A percentile compares a stretch with the other conserved stretches of the same genome.
phyloP scores from a whole-genome alignment of 2,888 invertebrate species.

The Andrena dorsata region DNA sequence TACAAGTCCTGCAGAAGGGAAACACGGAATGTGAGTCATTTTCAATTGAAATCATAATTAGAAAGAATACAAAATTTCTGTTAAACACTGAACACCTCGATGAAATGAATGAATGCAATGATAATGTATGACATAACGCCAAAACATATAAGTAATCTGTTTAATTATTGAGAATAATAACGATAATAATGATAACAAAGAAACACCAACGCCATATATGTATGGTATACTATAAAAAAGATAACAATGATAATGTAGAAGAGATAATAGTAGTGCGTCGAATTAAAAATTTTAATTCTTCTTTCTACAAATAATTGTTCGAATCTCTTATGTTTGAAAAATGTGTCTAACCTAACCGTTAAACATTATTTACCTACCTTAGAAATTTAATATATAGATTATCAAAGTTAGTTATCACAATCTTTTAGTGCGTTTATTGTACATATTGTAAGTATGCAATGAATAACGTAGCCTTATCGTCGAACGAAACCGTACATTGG shows the following conservation, averaged over 20 bases:
- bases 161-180: not conserved
- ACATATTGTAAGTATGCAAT: slow-evolving; percentile 49
- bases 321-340: slow-evolving; percentile 11
- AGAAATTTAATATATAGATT: slow-evolving; percentile 46
- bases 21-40: slow-evolving; percentile 1
- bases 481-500: slow-evolving; percentile 57
- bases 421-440: slow-evolving; percentile 62
- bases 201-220: not conserved
- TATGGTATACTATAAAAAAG: not conserved
- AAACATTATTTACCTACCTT: slow-evolving; percentile 48
- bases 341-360: slow-evolving; percentile 39
- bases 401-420: slow-evolving; percentile 58
- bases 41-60: not conserved
- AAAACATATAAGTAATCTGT: not conserved
- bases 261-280: not conserved
- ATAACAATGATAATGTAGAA: not conserved
- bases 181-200: not conserved
- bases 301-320: not conserved
- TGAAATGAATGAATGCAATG: not conserved
- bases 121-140: not conserved
- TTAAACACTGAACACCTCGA: not conserved
- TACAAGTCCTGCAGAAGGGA: slow-evolving; percentile 43
- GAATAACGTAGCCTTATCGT: slow-evolving; percentile 45
- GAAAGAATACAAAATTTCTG: not conserved
- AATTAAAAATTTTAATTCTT: not conserved